Evolutionary conservation across 2,888 invertebrate species (phyloP).

Genomic region (Eubasilissa splendida): DNA sequence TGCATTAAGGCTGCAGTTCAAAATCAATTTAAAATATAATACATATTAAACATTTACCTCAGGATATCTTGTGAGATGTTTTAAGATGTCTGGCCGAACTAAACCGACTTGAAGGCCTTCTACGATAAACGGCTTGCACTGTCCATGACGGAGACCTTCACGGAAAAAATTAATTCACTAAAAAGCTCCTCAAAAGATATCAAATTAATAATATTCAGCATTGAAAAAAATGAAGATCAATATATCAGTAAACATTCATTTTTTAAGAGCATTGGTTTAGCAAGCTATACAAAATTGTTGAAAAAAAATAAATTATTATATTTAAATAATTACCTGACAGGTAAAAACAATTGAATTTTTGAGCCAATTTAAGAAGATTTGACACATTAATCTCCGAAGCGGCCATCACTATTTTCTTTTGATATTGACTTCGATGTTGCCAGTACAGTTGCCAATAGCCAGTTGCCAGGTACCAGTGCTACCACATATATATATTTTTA

Average conservation of each 20-base stretch:
- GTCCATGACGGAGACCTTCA: conserved; percentile 60
- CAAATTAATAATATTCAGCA: conserved; percentile 58
- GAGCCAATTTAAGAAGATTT: conserved; percentile 84
- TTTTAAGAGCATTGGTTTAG: conserved; percentile 21
- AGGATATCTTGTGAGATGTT: conserved; percentile 85
- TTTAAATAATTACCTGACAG: conserved; percentile 79
- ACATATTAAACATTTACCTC: conserved; percentile 72
- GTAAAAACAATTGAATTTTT: conserved; percentile 92
- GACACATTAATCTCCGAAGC: conserved; percentile 70
- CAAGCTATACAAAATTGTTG: not conserved
- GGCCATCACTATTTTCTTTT: conserved; percentile 53
- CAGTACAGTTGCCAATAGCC: not conserved
- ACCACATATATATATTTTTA: too few species aligned
- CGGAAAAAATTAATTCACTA: not conserved
- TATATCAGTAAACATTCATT: conserved; percentile 35
- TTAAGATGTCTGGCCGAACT: conserved; percentile 87
- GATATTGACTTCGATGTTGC: conserved; percentile 42
- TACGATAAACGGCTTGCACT: conserved; percentile 88
- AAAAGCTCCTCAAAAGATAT: conserved; percentile 30
- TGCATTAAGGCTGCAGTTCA: too few species aligned
- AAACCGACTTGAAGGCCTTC: conserved; percentile 93
- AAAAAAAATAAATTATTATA: conserved; percentile 31
- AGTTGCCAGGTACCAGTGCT: not conserved
- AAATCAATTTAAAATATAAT: too few species aligned
- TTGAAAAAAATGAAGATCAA: conserved; percentile 55